These are phyloP conservation scores for Drosophila hydei DNA, from an alignment of 1,140 invertebrate genomes.

Conservation along the genomic window DNA sequence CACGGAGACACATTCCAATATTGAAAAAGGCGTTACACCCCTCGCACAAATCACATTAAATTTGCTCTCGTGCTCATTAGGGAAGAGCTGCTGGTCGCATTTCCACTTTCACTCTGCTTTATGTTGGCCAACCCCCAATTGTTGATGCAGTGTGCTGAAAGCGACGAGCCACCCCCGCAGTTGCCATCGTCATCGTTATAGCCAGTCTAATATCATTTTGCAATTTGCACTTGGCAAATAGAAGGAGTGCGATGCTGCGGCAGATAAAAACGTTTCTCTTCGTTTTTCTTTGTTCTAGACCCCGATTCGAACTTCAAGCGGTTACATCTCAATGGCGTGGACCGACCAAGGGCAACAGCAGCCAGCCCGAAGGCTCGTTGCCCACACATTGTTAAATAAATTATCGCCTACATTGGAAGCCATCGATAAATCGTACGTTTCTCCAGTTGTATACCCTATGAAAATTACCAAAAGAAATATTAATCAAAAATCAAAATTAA, in stretches of 20 bases:
- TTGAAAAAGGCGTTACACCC: constrained; percentile 62
- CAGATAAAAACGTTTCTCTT: constrained; percentile 69
- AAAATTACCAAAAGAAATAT: no score
- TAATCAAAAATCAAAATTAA: no score
- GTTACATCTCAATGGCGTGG: constrained; percentile 71
- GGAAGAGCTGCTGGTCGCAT: constrained; percentile 60
- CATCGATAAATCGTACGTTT: constrained; percentile 55
- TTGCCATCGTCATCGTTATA: constrained; percentile 14
- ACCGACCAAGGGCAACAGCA: constrained; percentile 33
- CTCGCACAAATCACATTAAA: constrained; percentile 80
- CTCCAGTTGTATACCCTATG: constrained; percentile 35
- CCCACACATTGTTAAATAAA: constrained; percentile 79
- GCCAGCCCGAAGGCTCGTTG: constrained; percentile 51
- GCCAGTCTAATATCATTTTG: constrained; percentile 77
- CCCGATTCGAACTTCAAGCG: constrained; percentile 45
- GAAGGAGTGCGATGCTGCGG: constrained; percentile 77
- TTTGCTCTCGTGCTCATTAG: constrained; percentile 77
- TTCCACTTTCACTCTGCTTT: constrained; percentile 63
- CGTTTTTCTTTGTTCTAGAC: constrained; percentile 66
- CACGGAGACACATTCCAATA: constrained; percentile 10
- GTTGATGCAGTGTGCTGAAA: constrained; percentile 38
- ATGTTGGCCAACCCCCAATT: constrained; percentile 41
- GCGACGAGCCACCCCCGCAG: constrained; percentile 31
- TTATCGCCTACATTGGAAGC: constrained; percentile 66
- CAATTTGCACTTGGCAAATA: constrained; percentile 83